phyloP scores from a whole-genome alignment of 2,113 vertebrate genomes.

The Amia ocellicauda region DNA sequence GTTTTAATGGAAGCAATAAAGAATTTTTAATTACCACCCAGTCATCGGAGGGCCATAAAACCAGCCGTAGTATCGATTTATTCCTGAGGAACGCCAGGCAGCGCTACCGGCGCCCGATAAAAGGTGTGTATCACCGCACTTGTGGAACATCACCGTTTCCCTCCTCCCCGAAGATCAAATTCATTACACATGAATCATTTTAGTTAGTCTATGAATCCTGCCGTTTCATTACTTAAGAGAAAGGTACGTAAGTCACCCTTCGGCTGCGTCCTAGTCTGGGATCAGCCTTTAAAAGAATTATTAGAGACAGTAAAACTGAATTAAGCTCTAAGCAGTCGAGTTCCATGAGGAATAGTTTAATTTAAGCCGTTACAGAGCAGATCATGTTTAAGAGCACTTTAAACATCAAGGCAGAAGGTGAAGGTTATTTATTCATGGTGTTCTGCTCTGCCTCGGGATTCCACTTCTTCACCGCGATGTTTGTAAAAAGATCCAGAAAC shows the following conservation, averaged over 20 bases:
- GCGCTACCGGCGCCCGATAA: background rate
- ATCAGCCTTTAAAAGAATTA: slow-evolving; percentile 39
- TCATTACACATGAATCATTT: background rate
- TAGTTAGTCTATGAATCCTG: slow-evolving; percentile 12
- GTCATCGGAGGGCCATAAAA: slow-evolving; percentile 10
- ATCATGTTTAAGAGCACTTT: slow-evolving; percentile 18
- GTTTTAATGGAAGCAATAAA: slow-evolving; percentile 14
- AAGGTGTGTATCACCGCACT: background rate
- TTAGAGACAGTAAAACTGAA: slow-evolving; percentile 43
- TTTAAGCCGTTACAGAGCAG: slow-evolving; percentile 27
- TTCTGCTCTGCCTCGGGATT: slow-evolving; percentile 21
- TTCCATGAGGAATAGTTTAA: slow-evolving; percentile 25
- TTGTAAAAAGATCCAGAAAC: background rate
- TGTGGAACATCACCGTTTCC: slow-evolving; percentile 1
- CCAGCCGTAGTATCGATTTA: background rate
- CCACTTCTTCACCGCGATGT: background rate
- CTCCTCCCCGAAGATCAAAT: background rate
- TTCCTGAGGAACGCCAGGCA: background rate
- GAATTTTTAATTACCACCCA: slow-evolving; percentile 8
- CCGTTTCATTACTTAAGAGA: slow-evolving; percentile 16
- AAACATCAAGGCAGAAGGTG: slow-evolving; percentile 17
- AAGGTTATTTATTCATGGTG: slow-evolving; percentile 31
- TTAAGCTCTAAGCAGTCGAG: slow-evolving; percentile 39
- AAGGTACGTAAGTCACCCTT: background rate
- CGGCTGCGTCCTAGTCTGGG: slow-evolving; percentile 27